Conservation (phyloP, 2,113 vertebrate species). For the Microcebus murinus region DNA sequence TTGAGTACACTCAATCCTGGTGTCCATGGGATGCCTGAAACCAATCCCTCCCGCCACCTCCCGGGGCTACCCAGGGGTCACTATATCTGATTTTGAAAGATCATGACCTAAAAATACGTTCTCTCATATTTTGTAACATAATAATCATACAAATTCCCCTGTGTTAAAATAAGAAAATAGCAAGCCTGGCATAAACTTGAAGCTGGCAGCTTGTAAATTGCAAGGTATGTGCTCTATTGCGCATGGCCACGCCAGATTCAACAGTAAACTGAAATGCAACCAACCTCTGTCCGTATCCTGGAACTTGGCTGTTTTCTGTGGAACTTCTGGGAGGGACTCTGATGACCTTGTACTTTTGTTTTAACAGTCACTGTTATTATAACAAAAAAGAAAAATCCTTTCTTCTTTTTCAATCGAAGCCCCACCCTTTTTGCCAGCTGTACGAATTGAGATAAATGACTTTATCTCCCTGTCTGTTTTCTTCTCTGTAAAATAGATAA, state of each 20-base stretch:
- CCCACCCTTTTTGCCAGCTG: conserved; percentile 5
- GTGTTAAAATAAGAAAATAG: neutral
- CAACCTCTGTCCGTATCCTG: neutral
- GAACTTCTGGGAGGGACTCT: conserved; percentile 20
- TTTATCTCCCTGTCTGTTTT: neutral
- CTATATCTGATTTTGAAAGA: neutral
- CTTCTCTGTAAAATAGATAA: neutral
- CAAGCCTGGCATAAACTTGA: neutral
- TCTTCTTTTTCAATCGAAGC: neutral
- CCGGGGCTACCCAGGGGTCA: too few species aligned
- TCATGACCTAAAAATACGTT: neutral
- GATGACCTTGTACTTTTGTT: conserved; percentile 5
- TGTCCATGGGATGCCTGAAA: neutral
- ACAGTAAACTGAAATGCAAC: neutral
- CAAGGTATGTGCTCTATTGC: neutral
- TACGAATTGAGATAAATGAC: neutral
- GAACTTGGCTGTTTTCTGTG: neutral
- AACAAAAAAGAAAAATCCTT: neutral
- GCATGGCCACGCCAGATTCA: neutral
- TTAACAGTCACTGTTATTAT: neutral
- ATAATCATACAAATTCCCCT: neutral
- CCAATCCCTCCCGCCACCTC: neutral
- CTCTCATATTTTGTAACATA: neutral
- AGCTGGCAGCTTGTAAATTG: neutral
- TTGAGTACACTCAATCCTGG: neutral